These are phyloP conservation scores for Rhopalosiphum nymphaeae DNA, from an alignment of 2,888 invertebrate genomes.

Conservation along the genomic window DNA sequence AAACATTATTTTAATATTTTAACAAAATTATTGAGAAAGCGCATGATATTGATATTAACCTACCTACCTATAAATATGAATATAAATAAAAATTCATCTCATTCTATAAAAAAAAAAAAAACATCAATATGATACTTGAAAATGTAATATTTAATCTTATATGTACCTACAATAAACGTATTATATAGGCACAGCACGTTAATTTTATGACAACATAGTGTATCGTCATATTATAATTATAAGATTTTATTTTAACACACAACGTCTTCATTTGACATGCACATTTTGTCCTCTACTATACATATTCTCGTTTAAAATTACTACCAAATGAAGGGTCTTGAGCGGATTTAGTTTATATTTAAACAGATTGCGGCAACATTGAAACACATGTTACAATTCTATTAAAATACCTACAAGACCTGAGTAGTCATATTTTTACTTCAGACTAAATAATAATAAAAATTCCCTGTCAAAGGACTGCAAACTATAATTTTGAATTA, in stretches of 20 bases:
- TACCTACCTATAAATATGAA: not conserved
- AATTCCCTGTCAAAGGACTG: not conserved
- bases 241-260: conserved; percentile 27
- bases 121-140: not conserved
- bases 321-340: conserved; percentile 55
- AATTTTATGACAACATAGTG: not conserved
- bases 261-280: conserved; percentile 36
- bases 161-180: not conserved
- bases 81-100: not conserved
- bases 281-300: conserved; percentile 46
- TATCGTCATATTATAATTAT: not conserved
- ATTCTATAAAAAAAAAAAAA: not conserved
- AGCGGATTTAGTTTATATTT: conserved; percentile 56
- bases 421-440: conserved; percentile 8
- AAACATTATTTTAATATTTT: too few species aligned
- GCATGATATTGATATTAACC: not conserved
- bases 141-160: not conserved
- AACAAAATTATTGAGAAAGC: too few species aligned
- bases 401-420: conserved; percentile 44
- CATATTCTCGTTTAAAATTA: conserved; percentile 53
- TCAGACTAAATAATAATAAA: not conserved
- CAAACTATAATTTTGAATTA: not conserved
- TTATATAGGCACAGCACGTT: not conserved
- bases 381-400: conserved; percentile 60
- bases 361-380: conserved; percentile 46